These are phyloP conservation scores for Elachura formosa DNA, from an alignment of 2,113 vertebrate genomes.

Conservation along the genomic window DNA sequence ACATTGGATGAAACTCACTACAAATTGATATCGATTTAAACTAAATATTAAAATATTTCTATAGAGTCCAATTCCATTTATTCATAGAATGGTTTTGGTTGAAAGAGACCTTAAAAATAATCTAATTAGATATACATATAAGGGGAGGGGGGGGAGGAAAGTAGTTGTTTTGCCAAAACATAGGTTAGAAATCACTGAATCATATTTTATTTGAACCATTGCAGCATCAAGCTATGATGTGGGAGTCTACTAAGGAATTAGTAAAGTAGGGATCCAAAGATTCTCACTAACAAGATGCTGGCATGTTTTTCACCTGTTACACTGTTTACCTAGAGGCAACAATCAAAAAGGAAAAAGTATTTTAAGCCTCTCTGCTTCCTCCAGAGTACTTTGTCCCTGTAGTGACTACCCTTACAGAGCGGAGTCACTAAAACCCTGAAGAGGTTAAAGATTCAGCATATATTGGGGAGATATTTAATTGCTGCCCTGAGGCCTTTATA, in stretches of 20 bases:
- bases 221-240: neutral
- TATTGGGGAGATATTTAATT: neutral
- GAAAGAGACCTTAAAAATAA: neutral
- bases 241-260: neutral
- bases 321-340: neutral
- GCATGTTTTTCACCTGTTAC: neutral
- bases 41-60: neutral
- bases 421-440: neutral
- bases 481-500: neutral
- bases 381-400: neutral
- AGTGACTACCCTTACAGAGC: accelerated
- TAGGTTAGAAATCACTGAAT: neutral
- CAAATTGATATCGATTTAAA: neutral
- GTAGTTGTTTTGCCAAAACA: neutral
- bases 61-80: neutral
- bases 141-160: neutral
- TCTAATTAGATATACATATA: neutral
- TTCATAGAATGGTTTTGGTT: neutral
- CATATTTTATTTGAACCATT: neutral
- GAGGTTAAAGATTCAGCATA: neutral
- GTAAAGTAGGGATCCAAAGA: neutral
- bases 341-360: neutral
- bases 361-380: neutral
- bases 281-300: neutral
- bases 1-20: neutral